A percentile compares a stretch with the other conserved stretches of the same genome.
Evolutionary conservation across 2,888 invertebrate genomes (phyloP).

Genomic region (Platynereis dumerilii): DNA sequence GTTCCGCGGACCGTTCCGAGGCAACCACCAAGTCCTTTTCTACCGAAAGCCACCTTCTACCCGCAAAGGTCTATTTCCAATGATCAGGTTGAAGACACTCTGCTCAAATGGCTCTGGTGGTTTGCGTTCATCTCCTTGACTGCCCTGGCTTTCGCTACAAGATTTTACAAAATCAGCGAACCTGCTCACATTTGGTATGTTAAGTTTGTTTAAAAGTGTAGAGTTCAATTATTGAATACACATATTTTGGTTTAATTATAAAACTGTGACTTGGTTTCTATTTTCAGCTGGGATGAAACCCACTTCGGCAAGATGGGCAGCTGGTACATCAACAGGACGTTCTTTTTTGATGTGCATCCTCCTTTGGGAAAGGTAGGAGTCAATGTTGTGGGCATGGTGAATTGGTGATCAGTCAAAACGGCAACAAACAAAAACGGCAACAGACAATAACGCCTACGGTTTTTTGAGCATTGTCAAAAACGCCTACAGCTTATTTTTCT

Average conservation of each 20-base stretch:
- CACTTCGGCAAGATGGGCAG: conserved; percentile 99
- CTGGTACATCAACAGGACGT: conserved; percentile 96
- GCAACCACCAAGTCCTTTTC: too few species aligned
- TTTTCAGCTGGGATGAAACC: conserved; percentile 78
- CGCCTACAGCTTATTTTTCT: too few species aligned
- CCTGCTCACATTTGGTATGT: conserved; percentile 33
- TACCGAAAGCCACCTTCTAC: too few species aligned
- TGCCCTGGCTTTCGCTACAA: conserved; percentile 15
- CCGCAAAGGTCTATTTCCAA: too few species aligned
- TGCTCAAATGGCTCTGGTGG: conserved; percentile 27
- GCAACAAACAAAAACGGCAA: too few species aligned
- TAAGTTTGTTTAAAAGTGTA: neutral
- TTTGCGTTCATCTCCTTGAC: conserved; percentile 15
- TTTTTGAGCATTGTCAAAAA: too few species aligned
- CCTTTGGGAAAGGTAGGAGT: conserved; percentile 94
- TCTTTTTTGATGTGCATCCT: conserved; percentile 98
- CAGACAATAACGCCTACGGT: too few species aligned
- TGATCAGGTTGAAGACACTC: too few species aligned
- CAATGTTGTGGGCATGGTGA: too few species aligned
- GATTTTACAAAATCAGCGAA: conserved; percentile 29
- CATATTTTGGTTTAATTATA: neutral
- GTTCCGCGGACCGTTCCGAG: too few species aligned
- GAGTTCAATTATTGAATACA: too few species aligned
- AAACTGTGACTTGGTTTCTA: neutral
- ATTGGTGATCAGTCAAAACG: too few species aligned